A percentile compares a stretch with the other conserved stretches of the same genome.
Evolutionary conservation across 30 jellyfish, hydroid and myxozoan genomes (phyloP).

Genomic region (Aurelia coerulea): DNA sequence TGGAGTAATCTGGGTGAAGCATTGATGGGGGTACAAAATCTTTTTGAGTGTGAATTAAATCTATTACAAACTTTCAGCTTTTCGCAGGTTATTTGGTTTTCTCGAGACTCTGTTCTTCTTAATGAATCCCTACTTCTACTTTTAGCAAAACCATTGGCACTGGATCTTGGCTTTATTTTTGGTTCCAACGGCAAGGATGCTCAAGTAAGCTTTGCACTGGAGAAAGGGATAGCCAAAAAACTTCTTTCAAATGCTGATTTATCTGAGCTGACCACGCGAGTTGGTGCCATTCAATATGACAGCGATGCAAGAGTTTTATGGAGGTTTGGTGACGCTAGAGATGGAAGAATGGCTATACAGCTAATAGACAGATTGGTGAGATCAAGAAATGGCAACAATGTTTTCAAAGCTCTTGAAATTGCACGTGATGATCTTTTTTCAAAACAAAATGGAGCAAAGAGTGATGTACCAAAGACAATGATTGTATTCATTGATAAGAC

Average conservation of each 20-base stretch:
- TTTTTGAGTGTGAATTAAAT: no score
- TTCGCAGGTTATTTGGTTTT: no score
- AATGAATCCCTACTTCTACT: neutral
- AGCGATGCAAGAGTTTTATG: conserved; percentile 18
- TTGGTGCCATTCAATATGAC: conserved; percentile 62
- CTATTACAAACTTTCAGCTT: no score
- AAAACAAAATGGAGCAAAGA: conserved; percentile 66
- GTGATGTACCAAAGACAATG: conserved; percentile 64
- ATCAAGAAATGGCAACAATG: neutral
- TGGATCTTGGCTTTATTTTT: conserved; percentile 15
- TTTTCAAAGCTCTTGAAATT: conserved; percentile 36
- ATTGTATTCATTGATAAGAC: conserved; percentile 64
- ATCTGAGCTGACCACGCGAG: conserved; percentile 21
- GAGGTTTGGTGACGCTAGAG: conserved; percentile 35
- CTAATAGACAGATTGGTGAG: neutral
- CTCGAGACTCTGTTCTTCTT: no score
- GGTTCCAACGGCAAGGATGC: conserved; percentile 22
- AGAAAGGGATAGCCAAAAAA: conserved; percentile 11
- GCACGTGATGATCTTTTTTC: conserved; percentile 53
- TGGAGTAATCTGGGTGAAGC: no score
- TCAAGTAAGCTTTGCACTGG: neutral
- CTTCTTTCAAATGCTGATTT: conserved; percentile 36
- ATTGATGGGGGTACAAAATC: no score
- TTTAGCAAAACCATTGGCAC: conserved; percentile 2
- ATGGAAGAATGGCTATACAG: neutral